phyloP scores from a whole-genome alignment of 92 coral and sea anemone genomes.

The Montipora capitata region DNA sequence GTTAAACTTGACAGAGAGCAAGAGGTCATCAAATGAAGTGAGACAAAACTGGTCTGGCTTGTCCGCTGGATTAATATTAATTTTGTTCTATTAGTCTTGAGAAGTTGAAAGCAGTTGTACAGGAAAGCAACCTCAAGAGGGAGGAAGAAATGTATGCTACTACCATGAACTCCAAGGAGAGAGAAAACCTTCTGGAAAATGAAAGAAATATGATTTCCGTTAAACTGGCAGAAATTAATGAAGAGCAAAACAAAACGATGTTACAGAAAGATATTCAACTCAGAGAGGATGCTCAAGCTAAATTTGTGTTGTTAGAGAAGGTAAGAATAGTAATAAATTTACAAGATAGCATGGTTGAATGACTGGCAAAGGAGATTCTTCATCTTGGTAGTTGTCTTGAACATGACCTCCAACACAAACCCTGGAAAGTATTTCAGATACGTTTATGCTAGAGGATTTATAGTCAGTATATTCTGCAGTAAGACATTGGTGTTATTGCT shows the following conservation, averaged over 20 bases:
- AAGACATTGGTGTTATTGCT: no score
- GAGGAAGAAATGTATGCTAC: slow-evolving; percentile 86
- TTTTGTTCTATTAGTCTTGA: slow-evolving; percentile 76
- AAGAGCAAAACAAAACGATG: slow-evolving; percentile 91
- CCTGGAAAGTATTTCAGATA: no score
- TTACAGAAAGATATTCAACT: slow-evolving; percentile 94
- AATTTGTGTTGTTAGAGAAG: slow-evolving; percentile 91
- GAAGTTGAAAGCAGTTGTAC: slow-evolving; percentile 83
- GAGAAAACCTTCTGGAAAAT: slow-evolving; percentile 80
- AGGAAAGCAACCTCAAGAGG: slow-evolving; percentile 86
- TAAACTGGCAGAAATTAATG: slow-evolving; percentile 93
- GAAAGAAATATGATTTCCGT: slow-evolving; percentile 88
- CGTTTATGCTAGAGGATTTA: no score
- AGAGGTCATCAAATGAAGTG: no score
- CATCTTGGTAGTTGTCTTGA: no score
- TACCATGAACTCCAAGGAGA: slow-evolving; percentile 85
- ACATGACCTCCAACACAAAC: no score
- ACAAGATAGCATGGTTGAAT: no score
- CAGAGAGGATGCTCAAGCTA: slow-evolving; percentile 96
- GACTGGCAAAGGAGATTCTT: no score
- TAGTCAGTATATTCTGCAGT: no score
- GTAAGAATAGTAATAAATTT: slow-evolving; percentile 20
- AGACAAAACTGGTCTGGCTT: not conserved
- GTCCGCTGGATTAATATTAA: not conserved
- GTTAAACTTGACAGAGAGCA: no score